A percentile compares a stretch with the other conserved stretches of the same genome.
These are phyloP conservation scores for Acropora yongei DNA, from an alignment of 64 coral and sea anemone genomes.

Conservation along the genomic window DNA sequence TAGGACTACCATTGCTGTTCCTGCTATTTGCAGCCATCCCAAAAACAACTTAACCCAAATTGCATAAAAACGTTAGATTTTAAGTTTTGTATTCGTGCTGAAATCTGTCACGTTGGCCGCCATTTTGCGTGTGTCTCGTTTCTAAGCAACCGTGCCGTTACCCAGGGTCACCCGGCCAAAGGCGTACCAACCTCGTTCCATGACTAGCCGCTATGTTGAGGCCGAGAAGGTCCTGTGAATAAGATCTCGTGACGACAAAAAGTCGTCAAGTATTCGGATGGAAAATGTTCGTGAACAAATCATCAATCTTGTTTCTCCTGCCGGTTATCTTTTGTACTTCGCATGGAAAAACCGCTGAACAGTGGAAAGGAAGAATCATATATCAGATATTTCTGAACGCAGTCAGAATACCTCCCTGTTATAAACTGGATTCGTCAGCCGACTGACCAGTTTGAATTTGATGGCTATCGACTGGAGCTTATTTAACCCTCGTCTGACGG, in stretches of 20 bases:
- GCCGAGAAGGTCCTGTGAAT: no score
- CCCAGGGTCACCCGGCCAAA: no score
- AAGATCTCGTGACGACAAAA: neutral
- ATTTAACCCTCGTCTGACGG: no score
- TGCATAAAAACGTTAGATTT: neutral
- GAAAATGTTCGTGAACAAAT: neutral
- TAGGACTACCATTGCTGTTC: neutral
- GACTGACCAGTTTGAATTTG: no score
- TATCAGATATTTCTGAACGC: neutral
- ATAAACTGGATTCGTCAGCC: no score
- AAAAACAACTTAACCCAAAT: neutral
- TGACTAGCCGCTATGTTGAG: no score
- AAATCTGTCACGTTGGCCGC: conserved; percentile 19
- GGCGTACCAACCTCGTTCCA: no score
- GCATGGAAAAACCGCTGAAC: conserved; percentile 26
- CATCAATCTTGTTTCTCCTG: neutral
- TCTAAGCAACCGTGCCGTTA: neutral
- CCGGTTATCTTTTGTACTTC: neutral
- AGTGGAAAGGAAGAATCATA: conserved; percentile 49
- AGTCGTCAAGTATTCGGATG: no score
- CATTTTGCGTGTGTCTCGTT: conserved; percentile 39
- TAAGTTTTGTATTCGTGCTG: neutral
- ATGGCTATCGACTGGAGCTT: no score
- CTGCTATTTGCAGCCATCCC: conserved; percentile 1
- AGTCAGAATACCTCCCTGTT: no score